phyloP scores from a whole-genome alignment of 2,113 vertebrate species.

The Dicrurus megarhynchus region DNA sequence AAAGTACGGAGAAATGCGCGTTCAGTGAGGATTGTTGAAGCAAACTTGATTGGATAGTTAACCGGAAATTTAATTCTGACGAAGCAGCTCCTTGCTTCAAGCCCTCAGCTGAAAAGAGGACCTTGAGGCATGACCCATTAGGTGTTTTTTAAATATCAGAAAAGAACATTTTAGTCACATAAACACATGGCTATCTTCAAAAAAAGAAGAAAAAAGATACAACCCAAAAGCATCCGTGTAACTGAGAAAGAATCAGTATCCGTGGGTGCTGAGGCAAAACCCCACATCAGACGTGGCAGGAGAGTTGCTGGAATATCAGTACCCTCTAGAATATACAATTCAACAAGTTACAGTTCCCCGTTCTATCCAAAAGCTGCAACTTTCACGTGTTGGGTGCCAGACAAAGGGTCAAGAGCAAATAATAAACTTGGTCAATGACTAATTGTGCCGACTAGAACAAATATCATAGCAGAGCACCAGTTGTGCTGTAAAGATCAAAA shows the following conservation, averaged over 20 bases:
- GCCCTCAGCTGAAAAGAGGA: background rate
- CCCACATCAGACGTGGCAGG: fast-evolving
- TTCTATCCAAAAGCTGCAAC: background rate
- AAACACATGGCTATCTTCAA: fast-evolving
- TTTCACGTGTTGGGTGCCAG: background rate
- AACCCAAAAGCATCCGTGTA: background rate
- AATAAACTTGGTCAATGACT: background rate
- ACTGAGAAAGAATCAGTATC: background rate
- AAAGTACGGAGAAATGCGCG: fast-evolving
- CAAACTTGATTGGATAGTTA: background rate
- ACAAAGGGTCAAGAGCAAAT: background rate
- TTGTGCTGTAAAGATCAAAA: background rate
- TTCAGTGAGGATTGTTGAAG: background rate
- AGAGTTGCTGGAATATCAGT: background rate
- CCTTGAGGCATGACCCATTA: no score
- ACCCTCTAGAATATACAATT: background rate
- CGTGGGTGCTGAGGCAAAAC: background rate
- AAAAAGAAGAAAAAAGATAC: no score
- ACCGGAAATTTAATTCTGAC: background rate
- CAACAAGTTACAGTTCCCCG: fast-evolving
- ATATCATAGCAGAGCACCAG: background rate
- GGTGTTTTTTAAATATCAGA: background rate
- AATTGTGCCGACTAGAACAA: background rate
- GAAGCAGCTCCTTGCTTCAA: background rate
- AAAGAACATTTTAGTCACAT: background rate